Conservation (phyloP, 1,140 invertebrate species). For the Theocolax elegans region DNA sequence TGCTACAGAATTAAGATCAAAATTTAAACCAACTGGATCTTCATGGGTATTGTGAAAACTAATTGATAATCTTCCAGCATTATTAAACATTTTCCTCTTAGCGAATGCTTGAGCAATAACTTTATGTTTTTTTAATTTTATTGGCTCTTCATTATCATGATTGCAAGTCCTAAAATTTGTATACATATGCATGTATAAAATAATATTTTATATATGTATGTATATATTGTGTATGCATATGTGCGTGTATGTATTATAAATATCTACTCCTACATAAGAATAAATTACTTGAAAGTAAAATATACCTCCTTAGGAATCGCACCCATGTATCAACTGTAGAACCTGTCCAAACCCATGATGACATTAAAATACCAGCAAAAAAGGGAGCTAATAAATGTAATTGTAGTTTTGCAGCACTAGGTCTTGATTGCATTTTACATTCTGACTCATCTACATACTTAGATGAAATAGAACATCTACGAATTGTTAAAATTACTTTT, state of each 20-base stretch:
- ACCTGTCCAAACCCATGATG: constrained; percentile 91
- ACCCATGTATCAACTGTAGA: constrained; percentile 86
- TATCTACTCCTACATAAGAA: too few species aligned
- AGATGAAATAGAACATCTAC: constrained; percentile 72
- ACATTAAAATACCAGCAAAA: constrained; percentile 86
- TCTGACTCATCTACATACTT: constrained; percentile 64
- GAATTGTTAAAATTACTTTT: constrained; percentile 44
- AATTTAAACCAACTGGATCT: constrained; percentile 89
- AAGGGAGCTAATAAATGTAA: constrained; percentile 86
- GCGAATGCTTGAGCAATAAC: constrained; percentile 91
- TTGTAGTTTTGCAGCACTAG: constrained; percentile 84
- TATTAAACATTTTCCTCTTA: constrained; percentile 86
- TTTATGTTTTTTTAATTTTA: constrained; percentile 86
- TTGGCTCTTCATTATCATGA: constrained; percentile 77
- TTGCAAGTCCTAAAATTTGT: constrained; percentile 59
- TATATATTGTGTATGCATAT: constrained; percentile 3
- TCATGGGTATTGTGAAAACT: constrained; percentile 86
- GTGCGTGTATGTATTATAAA: too few species aligned
- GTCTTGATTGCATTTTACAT: constrained; percentile 77
- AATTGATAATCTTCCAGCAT: constrained; percentile 85
- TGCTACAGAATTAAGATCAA: constrained; percentile 83
- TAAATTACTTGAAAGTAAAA: neutral
- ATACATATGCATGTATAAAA: constrained; percentile 16
- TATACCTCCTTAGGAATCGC: constrained; percentile 82
- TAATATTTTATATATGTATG: constrained; percentile 16